Base-by-base conservation (phyloP, 2,113 vertebrate genomes). In the Salvelinus sp. region DNA sequence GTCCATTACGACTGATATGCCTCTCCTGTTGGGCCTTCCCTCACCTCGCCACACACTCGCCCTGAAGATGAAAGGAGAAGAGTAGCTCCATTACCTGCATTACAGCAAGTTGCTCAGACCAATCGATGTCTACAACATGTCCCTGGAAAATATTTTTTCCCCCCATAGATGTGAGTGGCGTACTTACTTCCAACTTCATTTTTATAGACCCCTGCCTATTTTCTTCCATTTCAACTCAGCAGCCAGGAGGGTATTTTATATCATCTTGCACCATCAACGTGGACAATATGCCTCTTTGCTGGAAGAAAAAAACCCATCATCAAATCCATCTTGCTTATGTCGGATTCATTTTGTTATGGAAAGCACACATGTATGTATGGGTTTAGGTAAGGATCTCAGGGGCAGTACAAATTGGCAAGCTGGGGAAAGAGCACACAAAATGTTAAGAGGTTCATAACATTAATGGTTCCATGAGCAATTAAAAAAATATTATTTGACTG, bases 31-130 rank as follows among this genome's bases (percentile, higher is more conserved):
- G 73, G 87, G 85, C 88, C 88, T 86, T 91, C 90, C 94, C 81
- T 77, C 91, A 91, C 92, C 85, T 73, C 92, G 91, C 90, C 81
- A 93, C 87, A 85, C 93, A 38, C 66, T 33, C 18, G 86, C 90
- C 91, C 90, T 77, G 91, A 96, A 95, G 96, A 98, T 98, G 95
- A 98, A 98, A 98, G 96, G 92, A 87, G 91, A 90, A 95, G 92
- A 94, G 93, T 91, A 92, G 93, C 92, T 96, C 95, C 95, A 98
- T 97, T 98, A 97, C 93, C 92, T 95, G 94, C 94, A 97, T 96
- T 96, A 96, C 93, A 91, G 93, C 91, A 95, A 94, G 94, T 89
- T 96, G 93, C 85, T 95, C 90, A 91, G 86, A 92, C 92, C 87
- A 88, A 95, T 93, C 92, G 93, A 92, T 93, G 94, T 94, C 94